Percentiles rank a stretch among this genome's conserved stretches.
Evolutionary conservation across 2,797 vertebrate genomes (phyloP).

Genomic region (Typhlichthys subterraneus): DNA sequence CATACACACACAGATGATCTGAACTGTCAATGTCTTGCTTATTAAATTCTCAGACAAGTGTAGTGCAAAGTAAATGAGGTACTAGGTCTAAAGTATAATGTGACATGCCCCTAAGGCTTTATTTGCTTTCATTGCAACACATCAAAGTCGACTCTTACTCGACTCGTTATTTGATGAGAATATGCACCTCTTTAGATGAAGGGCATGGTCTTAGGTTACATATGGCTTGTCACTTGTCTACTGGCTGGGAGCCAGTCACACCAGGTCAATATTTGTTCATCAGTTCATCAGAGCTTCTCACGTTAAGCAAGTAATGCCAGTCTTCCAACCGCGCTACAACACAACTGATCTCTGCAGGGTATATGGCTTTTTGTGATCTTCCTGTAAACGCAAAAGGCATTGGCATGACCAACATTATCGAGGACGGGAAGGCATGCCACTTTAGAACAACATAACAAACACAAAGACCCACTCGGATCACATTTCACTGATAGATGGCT

Average conservation of each 20-base stretch:
- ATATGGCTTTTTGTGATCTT: slow-evolving; percentile 34
- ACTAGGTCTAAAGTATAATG: no score
- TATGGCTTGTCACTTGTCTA: slow-evolving; percentile 25
- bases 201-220: slow-evolving; percentile 30
- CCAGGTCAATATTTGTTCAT: not conserved
- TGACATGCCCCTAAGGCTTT: no score
- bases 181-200: slow-evolving; percentile 15
- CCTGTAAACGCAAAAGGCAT: slow-evolving; percentile 33
- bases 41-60: no score
- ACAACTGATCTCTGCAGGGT: slow-evolving; percentile 40
- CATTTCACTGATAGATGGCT: slow-evolving; percentile 55
- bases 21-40: no score
- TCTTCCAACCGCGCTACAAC: slow-evolving; percentile 21
- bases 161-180: slow-evolving; percentile 8
- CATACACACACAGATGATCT: no score
- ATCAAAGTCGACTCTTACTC: slow-evolving; percentile 12
- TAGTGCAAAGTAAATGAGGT: no score
- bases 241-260: slow-evolving; percentile 20
- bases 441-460: slow-evolving; percentile 45
- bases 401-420: slow-evolving; percentile 21
- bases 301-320: slow-evolving; percentile 47
- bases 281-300: slow-evolving; percentile 19
- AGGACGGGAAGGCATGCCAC: slow-evolving; percentile 45
- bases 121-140: slow-evolving; percentile 7
- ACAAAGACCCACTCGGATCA: slow-evolving; percentile 45